Evolutionary conservation across 2,797 vertebrate species (phyloP).

Genomic region (Sandelia bainsii): DNA sequence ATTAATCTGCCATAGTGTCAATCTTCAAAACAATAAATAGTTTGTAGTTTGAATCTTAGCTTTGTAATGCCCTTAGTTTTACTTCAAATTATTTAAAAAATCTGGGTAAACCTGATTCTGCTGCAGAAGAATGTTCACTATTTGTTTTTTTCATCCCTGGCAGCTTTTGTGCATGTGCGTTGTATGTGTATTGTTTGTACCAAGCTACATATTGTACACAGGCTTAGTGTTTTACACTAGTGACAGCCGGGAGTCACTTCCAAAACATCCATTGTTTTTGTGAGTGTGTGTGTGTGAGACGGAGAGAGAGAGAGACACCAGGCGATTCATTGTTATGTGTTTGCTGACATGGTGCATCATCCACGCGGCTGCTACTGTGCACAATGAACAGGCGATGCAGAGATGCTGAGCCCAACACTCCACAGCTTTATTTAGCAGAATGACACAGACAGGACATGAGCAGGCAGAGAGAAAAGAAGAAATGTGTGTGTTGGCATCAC

Average conservation of each 20-base stretch:
- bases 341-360: constrained; percentile 75
- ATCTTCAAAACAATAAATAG: too few relatives aligned
- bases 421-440: constrained; percentile 61
- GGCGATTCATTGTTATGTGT: constrained; percentile 70
- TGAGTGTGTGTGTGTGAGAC: constrained; percentile 7
- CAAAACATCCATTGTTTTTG: constrained; percentile 55
- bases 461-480: not conserved
- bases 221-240: constrained; percentile 50
- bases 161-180: constrained; percentile 7
- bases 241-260: constrained; percentile 54
- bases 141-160: constrained; percentile 12
- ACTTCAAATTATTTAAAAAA: not conserved
- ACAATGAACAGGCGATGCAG: constrained; percentile 62
- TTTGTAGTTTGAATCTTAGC: too few relatives aligned
- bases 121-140: constrained; percentile 4
- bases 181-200: constrained; percentile 37
- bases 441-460: not conserved
- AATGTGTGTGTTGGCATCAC: constrained; percentile 18
- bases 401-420: constrained; percentile 73
- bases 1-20: too few relatives aligned
- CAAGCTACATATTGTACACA: constrained; percentile 39
- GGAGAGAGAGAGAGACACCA: constrained; percentile 25
- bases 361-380: constrained; percentile 50
- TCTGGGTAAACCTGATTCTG: not conserved
- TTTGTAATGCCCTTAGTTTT: not conserved